Percentiles rank a stretch among this genome's conserved stretches.
Conservation (phyloP, 2,797 vertebrate species). For the Bryconaethiops microstoma region DNA sequence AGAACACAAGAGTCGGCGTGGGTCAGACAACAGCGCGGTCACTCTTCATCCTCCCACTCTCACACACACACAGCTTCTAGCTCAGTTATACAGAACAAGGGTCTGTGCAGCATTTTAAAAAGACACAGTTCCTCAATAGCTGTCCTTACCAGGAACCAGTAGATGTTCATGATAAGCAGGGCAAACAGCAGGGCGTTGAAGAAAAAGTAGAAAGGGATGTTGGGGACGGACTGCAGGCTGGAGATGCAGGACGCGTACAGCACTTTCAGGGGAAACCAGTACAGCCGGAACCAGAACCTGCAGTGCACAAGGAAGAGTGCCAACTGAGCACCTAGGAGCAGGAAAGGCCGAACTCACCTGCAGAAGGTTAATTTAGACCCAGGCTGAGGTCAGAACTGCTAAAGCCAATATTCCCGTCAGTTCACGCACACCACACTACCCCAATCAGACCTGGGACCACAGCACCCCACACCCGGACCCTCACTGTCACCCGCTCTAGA, state of each 20-base stretch:
- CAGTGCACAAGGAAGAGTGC: constrained; percentile 22
- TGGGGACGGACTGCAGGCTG: constrained; percentile 85
- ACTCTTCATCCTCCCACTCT: neutral
- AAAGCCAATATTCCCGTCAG: too few species aligned
- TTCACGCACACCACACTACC: too few species aligned
- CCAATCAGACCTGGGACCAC: too few species aligned
- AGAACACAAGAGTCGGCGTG: neutral
- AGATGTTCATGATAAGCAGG: constrained; percentile 94
- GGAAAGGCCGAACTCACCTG: too few species aligned
- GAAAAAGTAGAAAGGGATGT: constrained; percentile 98
- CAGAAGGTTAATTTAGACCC: too few species aligned
- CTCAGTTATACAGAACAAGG: neutral
- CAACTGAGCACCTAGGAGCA: neutral
- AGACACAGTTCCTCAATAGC: neutral
- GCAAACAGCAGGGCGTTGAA: constrained; percentile 90
- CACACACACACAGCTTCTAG: neutral
- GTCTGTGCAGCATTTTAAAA: neutral
- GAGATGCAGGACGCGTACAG: constrained; percentile 89
- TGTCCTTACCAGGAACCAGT: constrained; percentile 96
- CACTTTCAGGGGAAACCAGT: constrained; percentile 98
- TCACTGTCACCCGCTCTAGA: too few species aligned
- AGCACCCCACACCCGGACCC: too few species aligned
- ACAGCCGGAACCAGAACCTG: constrained; percentile 99
- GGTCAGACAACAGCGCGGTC: too few species aligned
- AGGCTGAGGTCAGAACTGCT: too few species aligned